Evolutionary conservation across 2,888 invertebrate genomes (phyloP).

Genomic region (Lepidocyrtoides sp.): DNA sequence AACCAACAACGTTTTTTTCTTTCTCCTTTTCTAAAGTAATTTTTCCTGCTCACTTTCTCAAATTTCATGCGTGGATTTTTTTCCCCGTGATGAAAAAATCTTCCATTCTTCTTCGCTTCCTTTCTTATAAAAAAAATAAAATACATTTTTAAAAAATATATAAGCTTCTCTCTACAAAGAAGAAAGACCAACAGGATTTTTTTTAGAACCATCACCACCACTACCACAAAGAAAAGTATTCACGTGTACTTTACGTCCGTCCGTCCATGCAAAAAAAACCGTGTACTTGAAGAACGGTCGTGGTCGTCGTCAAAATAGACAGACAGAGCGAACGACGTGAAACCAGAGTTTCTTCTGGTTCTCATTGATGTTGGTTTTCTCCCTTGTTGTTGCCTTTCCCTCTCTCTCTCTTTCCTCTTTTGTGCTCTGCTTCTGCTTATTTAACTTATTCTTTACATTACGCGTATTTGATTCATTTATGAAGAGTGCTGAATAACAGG

Average conservation of each 20-base stretch:
- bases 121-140: neutral
- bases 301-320: neutral
- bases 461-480: slow-evolving; percentile 20
- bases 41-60: neutral
- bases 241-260: neutral
- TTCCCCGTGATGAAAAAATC: neutral
- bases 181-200: neutral
- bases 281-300: neutral
- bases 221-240: neutral
- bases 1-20: neutral
- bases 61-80: slow-evolving; percentile 27
- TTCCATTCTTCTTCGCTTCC: neutral
- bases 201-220: neutral
- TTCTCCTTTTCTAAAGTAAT: slow-evolving; percentile 1
- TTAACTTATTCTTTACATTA: slow-evolving; percentile 48
- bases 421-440: slow-evolving; percentile 26
- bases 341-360: neutral
- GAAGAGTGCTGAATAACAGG: neutral
- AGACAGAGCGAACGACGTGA: neutral
- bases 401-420: neutral
- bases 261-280: neutral
- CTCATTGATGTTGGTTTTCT: slow-evolving; percentile 9
- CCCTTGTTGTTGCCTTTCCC: neutral
- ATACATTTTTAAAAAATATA: too few species aligned
- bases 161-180: neutral